Evolutionary conservation across 2,113 vertebrate species (phyloP).

Genomic region (Plecotus auritus): DNA sequence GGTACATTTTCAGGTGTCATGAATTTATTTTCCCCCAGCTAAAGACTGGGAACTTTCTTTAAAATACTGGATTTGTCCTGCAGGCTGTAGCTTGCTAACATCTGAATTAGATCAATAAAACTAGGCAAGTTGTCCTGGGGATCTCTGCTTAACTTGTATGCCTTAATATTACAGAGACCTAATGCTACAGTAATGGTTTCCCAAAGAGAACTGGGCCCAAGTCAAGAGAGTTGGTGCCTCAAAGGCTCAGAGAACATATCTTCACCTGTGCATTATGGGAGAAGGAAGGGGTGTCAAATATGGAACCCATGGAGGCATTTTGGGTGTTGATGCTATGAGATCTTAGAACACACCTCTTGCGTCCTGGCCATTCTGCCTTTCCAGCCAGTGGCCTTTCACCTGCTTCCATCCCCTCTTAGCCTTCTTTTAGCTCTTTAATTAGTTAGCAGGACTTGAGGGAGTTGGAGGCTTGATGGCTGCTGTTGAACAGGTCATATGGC

Average conservation of each 20-base stretch:
- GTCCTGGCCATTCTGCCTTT: background rate
- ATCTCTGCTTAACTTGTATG: background rate
- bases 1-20: background rate
- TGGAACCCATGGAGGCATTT: background rate
- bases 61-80: background rate
- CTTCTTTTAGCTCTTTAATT: background rate
- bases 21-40: background rate
- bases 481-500: background rate
- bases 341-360: background rate
- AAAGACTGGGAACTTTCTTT: background rate
- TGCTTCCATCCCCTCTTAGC: background rate
- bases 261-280: background rate
- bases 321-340: background rate
- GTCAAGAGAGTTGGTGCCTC: background rate
- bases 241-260: accelerated
- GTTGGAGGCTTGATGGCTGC: background rate
- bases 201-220: background rate
- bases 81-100: background rate
- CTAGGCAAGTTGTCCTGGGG: background rate
- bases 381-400: background rate
- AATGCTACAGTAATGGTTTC: background rate
- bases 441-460: background rate
- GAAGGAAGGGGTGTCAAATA: background rate
- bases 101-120: background rate
- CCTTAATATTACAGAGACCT: background rate